Evolutionary conservation across 1,140 invertebrate genomes (phyloP).

Genomic region (Drosophila ohnishii): DNA sequence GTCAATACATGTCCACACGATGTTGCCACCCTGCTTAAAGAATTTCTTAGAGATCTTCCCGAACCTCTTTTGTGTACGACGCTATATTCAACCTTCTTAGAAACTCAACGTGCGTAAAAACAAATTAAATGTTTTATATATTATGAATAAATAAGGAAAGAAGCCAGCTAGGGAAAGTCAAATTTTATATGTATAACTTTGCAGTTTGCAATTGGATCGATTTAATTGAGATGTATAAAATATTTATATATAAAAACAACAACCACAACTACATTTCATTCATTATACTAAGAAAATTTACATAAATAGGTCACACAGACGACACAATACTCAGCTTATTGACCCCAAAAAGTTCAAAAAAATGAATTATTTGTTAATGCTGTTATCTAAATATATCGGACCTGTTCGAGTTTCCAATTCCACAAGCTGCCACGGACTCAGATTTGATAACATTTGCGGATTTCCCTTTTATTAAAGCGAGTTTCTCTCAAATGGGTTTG

Average conservation of each 20-base stretch:
- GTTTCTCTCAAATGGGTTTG: too few species aligned
- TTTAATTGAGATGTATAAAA: not conserved
- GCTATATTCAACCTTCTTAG: conserved; percentile 94
- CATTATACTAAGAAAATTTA: too few species aligned
- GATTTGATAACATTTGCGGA: too few species aligned
- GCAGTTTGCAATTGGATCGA: not conserved
- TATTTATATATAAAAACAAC: not conserved
- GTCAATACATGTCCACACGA: conserved; percentile 95
- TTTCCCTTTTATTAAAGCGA: too few species aligned
- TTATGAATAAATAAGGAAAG: not conserved
- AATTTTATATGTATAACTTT: not conserved
- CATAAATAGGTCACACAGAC: too few species aligned
- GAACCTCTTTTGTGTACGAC: conserved; percentile 95
- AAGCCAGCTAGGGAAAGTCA: not conserved
- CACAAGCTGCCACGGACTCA: too few species aligned
- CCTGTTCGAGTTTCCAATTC: too few species aligned
- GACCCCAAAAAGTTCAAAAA: too few species aligned
- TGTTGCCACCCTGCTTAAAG: conserved; percentile 95
- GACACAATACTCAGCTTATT: too few species aligned
- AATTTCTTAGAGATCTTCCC: conserved; percentile 95
- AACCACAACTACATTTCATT: too few species aligned
- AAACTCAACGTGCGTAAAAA: conserved; percentile 94
- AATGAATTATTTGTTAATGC: too few species aligned
- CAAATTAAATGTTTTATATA: not conserved
- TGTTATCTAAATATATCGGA: too few species aligned